Base-by-base conservation (phyloP, 2,797 vertebrate genomes). In the Pantherophis alleghaniensis region DNA sequence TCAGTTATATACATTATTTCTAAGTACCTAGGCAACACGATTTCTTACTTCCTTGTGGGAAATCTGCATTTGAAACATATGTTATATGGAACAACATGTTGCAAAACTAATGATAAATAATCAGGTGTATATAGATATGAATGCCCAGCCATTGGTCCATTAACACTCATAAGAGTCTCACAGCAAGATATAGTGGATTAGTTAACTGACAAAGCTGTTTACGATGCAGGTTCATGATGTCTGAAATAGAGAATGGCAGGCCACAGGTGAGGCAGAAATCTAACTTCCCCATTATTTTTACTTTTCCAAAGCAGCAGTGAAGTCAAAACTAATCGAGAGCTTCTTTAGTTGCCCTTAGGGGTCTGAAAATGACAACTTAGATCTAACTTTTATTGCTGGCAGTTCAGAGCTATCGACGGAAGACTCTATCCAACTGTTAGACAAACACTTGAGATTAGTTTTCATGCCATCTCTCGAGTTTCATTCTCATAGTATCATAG, bases 1-100 rank as follows among this genome's bases (percentile, higher is more conserved):
- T 95, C 94, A 91, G 94, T 92, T 66, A 91, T 89, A 97, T 97
- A 93, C 95, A 97, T 97, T 96, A 96, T 96, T 94, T 95, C 97
- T 91, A 79, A 79, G 69, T 87, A 91, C 55, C 74, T 91, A 94
- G 93, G 86, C 91, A 96, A 94, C 91, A 91, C 92, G 83, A 93
- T 96, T 95, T 91, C 74, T 93, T 60, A 90, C 91, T 95, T 92
- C 93, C 95, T 95, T 95, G 89, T 93, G 95, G 94, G 95, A 96
- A 92, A 95, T 91, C 74, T 0, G 4, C 89, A 89, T 94, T 96
- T 96, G 95, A 95, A 95, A 93, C 94, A 53, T 90, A 90, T 4
- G 3, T 3, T 0, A 37, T 56, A 89, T 87, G 90, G 95, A 93
- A 94, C 95, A 94, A 94, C 90, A 91, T 94, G 95, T 96, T 93